Evolutionary conservation across 2,797 vertebrate species (phyloP).

Genomic region (Spheniscus humboldti): DNA sequence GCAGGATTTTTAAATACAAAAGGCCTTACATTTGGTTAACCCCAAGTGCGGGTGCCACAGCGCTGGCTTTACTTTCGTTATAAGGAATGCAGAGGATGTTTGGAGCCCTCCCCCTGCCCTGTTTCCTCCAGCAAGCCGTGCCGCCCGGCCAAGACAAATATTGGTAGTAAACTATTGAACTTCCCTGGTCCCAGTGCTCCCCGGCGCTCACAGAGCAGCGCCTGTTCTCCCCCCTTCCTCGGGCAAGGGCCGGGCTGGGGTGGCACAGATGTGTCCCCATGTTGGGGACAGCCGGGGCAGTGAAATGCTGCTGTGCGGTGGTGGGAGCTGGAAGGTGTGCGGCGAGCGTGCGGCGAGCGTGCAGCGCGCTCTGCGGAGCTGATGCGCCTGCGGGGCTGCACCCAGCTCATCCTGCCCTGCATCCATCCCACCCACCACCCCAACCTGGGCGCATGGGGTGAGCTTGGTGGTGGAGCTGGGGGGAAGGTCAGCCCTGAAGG

Average conservation of each 20-base stretch:
- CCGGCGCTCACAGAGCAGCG: background rate
- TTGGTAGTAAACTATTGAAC: constrained; percentile 58
- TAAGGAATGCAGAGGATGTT: constrained; percentile 54
- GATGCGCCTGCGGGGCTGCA: background rate
- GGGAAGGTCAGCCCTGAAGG: background rate
- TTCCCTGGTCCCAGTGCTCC: background rate
- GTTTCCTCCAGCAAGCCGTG: constrained; percentile 19
- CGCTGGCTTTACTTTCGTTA: background rate
- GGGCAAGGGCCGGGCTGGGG: background rate
- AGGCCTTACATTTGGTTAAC: background rate
- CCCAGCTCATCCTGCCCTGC: background rate
- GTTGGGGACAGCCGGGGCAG: background rate
- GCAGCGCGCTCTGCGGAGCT: accelerated
- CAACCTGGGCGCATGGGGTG: background rate
- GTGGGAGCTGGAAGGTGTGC: background rate
- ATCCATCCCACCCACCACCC: accelerated
- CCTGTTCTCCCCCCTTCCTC: background rate
- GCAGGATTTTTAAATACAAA: background rate
- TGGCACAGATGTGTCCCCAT: background rate
- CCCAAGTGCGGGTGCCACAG: background rate
- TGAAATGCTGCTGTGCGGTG: accelerated
- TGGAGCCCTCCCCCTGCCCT: constrained; percentile 50
- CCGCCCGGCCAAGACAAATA: constrained; percentile 42
- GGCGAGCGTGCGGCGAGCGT: accelerated
- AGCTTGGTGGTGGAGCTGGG: background rate